phyloP scores from a whole-genome alignment of 2,797 vertebrate species.

The Euphonia xanthogaster region DNA sequence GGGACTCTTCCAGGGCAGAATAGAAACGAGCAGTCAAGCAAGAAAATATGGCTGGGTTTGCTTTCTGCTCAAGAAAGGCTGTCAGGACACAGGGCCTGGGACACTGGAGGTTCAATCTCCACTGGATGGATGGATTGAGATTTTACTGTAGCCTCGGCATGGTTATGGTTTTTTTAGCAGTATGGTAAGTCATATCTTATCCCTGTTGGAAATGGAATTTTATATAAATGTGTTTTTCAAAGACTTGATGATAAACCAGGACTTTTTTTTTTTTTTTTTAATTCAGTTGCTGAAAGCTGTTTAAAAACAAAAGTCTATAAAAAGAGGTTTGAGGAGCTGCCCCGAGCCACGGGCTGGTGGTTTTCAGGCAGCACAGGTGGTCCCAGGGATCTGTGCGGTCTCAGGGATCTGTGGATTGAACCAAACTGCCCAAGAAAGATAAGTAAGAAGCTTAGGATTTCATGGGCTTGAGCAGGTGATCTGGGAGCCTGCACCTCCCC shows the following conservation, averaged over 20 bases:
- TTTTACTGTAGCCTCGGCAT: not conserved
- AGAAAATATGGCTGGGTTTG: not conserved
- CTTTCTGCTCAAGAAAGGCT: not conserved
- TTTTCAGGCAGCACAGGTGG: not conserved
- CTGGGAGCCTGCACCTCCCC: not conserved
- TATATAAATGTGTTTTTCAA: not conserved
- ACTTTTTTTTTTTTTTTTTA: not conserved
- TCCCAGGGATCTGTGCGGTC: not conserved
- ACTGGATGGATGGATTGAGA: not conserved
- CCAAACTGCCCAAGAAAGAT: not conserved
- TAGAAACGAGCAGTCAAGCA: not conserved
- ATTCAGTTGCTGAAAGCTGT: not conserved
- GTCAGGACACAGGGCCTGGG: accelerated
- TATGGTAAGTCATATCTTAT: not conserved
- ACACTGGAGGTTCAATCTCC: not conserved
- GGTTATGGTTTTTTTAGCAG: not conserved
- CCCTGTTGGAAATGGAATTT: not conserved
- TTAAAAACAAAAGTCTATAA: not conserved
- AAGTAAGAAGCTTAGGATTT: not conserved
- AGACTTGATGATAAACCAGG: not conserved
- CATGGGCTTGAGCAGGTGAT: not conserved
- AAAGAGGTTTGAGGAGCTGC: not conserved
- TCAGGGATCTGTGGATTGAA: not conserved
- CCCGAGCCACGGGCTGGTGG: not conserved
- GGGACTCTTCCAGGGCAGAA: not conserved